Evolutionary conservation across 2,888 invertebrate genomes (phyloP).

Genomic region (Encarsia formosa): DNA sequence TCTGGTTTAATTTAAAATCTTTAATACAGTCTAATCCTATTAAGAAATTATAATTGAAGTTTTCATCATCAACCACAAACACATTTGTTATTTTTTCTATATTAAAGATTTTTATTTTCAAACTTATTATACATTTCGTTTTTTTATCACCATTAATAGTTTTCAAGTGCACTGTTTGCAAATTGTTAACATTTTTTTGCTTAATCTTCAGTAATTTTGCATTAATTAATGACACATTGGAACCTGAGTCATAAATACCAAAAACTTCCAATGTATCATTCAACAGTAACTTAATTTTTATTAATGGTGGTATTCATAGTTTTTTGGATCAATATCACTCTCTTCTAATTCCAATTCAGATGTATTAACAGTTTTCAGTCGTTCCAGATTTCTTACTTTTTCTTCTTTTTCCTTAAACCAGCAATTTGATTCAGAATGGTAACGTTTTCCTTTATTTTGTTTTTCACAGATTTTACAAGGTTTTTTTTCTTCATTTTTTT

Average conservation of each 20-base stretch:
- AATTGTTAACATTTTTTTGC: not conserved
- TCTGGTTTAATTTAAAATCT: conserved; percentile 23
- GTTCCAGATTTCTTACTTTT: conserved; percentile 10
- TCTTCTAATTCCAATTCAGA: conserved; percentile 31
- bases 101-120: conserved; percentile 30
- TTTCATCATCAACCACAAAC: conserved; percentile 27
- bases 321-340: conserved; percentile 31
- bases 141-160: conserved; percentile 32
- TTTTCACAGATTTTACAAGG: conserved; percentile 24
- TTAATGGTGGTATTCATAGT: conserved; percentile 33
- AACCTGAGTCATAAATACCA: conserved; percentile 31
- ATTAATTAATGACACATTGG: conserved; percentile 30
- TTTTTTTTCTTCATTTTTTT: conserved; percentile 10
- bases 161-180: conserved; percentile 16
- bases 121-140: conserved; percentile 27
- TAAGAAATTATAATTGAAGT: conserved; percentile 33
- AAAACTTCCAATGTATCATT: conserved; percentile 22
- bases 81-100: conserved; percentile 28
- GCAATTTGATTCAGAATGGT: conserved; percentile 27
- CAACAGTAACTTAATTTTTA: conserved; percentile 26
- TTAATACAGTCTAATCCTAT: conserved; percentile 33
- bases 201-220: conserved; percentile 24
- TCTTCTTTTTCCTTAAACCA: conserved; percentile 26
- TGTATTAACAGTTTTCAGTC: conserved; percentile 27
- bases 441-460: conserved; percentile 31